Conservation (phyloP, 1,140 invertebrate genomes). For the Telenomus remus region DNA sequence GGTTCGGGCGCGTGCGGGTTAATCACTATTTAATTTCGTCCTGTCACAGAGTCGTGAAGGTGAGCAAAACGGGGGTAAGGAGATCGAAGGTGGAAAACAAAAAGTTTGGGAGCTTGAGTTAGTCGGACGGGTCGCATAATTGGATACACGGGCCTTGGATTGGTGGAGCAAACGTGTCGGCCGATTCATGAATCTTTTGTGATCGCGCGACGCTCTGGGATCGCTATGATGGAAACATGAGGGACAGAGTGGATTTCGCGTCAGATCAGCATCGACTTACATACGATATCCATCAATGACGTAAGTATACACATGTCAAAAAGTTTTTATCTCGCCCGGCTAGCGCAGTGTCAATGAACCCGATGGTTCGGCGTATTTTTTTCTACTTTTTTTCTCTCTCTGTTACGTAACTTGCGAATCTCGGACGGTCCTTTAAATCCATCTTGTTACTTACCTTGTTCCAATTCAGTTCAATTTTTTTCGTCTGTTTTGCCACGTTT, state of each 20-base stretch:
- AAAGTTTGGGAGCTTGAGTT: neutral
- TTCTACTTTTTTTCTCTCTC: conserved; percentile 11
- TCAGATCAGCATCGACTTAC: conserved; percentile 65
- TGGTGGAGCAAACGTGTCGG: conserved; percentile 23
- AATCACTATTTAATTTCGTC: conserved; percentile 31
- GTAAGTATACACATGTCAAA: conserved; percentile 64
- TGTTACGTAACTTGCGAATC: too few species aligned
- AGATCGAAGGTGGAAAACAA: conserved; percentile 47
- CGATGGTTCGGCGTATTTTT: conserved; percentile 19
- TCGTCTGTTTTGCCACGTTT: too few species aligned
- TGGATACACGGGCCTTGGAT: conserved; percentile 48
- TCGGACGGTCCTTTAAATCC: too few species aligned
- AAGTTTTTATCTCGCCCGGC: conserved; percentile 18
- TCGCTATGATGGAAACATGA: conserved; percentile 73
- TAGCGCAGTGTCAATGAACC: conserved; percentile 39
- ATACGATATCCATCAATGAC: conserved; percentile 72
- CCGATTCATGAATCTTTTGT: conserved; percentile 53
- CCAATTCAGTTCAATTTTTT: conserved; percentile 14
- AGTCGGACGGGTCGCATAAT: conserved; percentile 32
- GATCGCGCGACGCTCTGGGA: conserved; percentile 60
- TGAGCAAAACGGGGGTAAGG: conserved; percentile 9
- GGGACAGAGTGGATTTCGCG: conserved; percentile 60
- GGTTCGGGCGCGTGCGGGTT: conserved; percentile 8
- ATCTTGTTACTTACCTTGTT: conserved; percentile 24
- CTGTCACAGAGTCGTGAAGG: conserved; percentile 28